A percentile compares a stretch with the other conserved stretches of the same genome.
Conservation (phyloP, 2,113 vertebrate genomes). For the Cervus canadensis region DNA sequence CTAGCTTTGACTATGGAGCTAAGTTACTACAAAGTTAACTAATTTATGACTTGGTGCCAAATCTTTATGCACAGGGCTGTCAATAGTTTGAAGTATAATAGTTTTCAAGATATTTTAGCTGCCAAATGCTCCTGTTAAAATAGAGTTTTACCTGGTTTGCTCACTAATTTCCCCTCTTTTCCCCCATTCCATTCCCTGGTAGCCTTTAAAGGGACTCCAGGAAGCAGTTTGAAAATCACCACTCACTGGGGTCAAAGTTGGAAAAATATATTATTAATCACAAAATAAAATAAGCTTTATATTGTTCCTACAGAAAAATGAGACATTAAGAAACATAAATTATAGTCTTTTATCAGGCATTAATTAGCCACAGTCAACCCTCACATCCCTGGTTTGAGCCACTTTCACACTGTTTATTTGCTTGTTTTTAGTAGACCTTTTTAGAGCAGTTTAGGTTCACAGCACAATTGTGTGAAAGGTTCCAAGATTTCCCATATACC, state of each 20-base stretch:
- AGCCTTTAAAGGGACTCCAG: not conserved
- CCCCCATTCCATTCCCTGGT: not conserved
- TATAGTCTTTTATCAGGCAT: not conserved
- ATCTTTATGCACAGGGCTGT: not conserved
- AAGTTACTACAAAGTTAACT: not conserved
- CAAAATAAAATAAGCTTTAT: not conserved
- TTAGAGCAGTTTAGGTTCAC: not conserved
- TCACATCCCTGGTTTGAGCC: not conserved
- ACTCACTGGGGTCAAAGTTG: not conserved
- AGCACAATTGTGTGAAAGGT: not conserved
- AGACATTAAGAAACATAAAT: not conserved
- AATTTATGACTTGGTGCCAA: not conserved
- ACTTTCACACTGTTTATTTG: not conserved
- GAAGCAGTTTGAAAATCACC: conserved; percentile 28
- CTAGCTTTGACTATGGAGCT: not conserved
- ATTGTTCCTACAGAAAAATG: not conserved
- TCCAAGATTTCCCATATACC: too few relatives aligned
- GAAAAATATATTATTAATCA: not conserved
- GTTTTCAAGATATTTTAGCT: not conserved
- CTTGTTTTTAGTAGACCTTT: not conserved
- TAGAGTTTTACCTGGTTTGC: not conserved
- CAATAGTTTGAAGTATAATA: not conserved
- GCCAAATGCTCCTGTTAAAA: not conserved
- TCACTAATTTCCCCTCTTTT: not conserved
- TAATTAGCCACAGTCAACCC: not conserved